Base-by-base conservation (phyloP, 2,113 vertebrate species). In the Pelmatolapia mariae region DNA sequence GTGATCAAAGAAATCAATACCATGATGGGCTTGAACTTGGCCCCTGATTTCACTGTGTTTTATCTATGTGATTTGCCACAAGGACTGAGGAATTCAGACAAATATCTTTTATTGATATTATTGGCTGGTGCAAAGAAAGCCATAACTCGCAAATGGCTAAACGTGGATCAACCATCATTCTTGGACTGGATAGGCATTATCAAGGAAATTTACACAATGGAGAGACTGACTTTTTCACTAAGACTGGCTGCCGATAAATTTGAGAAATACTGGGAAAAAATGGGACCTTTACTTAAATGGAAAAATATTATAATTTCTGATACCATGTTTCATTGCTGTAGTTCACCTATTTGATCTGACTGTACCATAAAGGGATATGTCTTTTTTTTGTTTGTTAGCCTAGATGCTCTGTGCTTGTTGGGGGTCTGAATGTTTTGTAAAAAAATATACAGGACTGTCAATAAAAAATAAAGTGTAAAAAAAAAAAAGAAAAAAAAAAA, bases 101-200 rank as follows among this genome's bases (percentile, higher is more conserved):
- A 53, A n/a, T 6, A n/a, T n/a, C 0, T 53, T 53, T 53, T 53
- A 53, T 53, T 53, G 19, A 53, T 53, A 3, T 0, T 53, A 6
- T 1, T 6, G 50, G 0, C 52, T 54, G n/a, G 52, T 12, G 52
- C 52, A 54, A 54, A 54, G 52, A 54, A 7, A 54, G n/a, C n/a
- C 52, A 22, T 54, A 54, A 54, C 52, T 54, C 0, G 6, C n/a
- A 54, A 54, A 54, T 54, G 52, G n/a, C 5, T 54, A 54, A 54
- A 54, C 6, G 2, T 0, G 0, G 22, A 26, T 57, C 54, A 22
- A 57, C 54, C 1, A 0, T 57, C 22, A 54, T 54, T 7, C 4
- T 0, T 54, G 10, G 53, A 24, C 22, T 56, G 0, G 1, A 26
- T 56, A 56, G 54, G 54, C 54, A 56, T 57, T 57, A 57, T 57